A percentile compares a stretch with the other conserved stretches of the same genome.
phyloP scores from a whole-genome alignment of 2,888 invertebrate genomes.

The Lithodes maja region DNA sequence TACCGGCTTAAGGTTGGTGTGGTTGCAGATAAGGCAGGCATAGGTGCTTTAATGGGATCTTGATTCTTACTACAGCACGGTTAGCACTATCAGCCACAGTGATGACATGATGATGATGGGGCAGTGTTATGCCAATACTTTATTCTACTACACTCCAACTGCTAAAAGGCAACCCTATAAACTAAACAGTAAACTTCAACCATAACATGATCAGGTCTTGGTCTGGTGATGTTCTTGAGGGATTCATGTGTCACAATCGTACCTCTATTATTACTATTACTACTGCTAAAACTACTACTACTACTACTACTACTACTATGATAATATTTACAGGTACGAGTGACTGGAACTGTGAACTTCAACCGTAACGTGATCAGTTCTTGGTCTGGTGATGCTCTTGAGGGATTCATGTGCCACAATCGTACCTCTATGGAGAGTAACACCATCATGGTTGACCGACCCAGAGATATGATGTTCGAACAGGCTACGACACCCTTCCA shows the following conservation, averaged over 20 bases:
- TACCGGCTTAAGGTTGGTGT: too few relatives aligned
- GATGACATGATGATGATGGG: too few relatives aligned
- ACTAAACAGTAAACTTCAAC: slow-evolving; percentile 34
- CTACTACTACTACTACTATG: too few relatives aligned
- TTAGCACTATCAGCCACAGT: too few relatives aligned
- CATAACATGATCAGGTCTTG: slow-evolving; percentile 27
- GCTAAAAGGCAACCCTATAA: neutral
- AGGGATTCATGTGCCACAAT: slow-evolving; percentile 18
- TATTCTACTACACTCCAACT: neutral
- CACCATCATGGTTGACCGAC: neutral
- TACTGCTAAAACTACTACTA: too few relatives aligned
- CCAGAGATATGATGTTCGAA: neutral
- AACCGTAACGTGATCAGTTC: slow-evolving; percentile 34
- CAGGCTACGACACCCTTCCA: slow-evolving; percentile 44
- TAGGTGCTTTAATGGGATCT: too few relatives aligned
- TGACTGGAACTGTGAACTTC: slow-evolving; percentile 49
- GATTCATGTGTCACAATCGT: neutral
- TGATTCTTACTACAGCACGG: too few relatives aligned
- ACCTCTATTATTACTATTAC: too few relatives aligned
- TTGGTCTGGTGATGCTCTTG: slow-evolving; percentile 28
- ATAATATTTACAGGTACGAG: slow-evolving; percentile 13
- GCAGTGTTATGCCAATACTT: neutral
- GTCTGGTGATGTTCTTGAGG: slow-evolving; percentile 7
- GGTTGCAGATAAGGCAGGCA: too few relatives aligned
- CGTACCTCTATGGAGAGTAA: slow-evolving; percentile 28